Percentiles rank a stretch among this genome's conserved stretches.
Evolutionary conservation across 2,888 invertebrate genomes (phyloP).

Genomic region (Acronicta psi): DNA sequence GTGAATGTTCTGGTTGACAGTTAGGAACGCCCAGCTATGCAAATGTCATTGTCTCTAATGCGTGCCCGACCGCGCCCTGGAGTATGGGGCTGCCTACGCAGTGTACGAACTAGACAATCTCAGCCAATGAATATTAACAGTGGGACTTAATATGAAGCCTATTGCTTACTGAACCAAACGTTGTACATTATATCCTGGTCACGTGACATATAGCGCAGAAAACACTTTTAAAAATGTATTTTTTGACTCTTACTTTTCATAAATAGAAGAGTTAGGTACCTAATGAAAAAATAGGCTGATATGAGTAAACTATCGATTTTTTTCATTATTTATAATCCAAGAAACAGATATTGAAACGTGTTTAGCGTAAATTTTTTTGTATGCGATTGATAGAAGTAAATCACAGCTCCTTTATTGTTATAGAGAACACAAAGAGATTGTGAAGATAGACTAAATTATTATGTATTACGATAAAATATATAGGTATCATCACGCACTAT

Average conservation of each 20-base stretch:
- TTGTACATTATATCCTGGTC: constrained; percentile 56
- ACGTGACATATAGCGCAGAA: constrained; percentile 2
- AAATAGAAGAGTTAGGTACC: no score
- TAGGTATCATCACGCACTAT: constrained; percentile 64
- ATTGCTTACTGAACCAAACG: constrained; percentile 68
- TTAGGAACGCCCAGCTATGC: constrained; percentile 85
- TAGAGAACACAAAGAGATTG: constrained; percentile 1
- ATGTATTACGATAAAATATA: constrained; percentile 37
- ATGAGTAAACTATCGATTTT: no score
- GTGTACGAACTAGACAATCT: constrained; percentile 70
- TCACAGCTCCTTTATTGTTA: background rate
- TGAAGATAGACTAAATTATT: background rate
- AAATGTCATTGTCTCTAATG: constrained; percentile 87
- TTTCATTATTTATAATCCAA: no score
- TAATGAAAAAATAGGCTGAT: no score
- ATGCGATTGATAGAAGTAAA: background rate
- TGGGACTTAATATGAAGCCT: constrained; percentile 70
- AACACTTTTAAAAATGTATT: background rate
- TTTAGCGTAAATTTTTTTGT: no score
- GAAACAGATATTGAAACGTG: background rate
- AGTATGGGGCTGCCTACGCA: constrained; percentile 78
- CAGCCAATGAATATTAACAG: constrained; percentile 84
- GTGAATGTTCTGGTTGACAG: constrained; percentile 87
- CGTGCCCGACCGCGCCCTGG: constrained; percentile 78
- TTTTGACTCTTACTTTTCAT: no score